phyloP scores from a whole-genome alignment of 1,140 invertebrate species.

The Heliothis subflexa region DNA sequence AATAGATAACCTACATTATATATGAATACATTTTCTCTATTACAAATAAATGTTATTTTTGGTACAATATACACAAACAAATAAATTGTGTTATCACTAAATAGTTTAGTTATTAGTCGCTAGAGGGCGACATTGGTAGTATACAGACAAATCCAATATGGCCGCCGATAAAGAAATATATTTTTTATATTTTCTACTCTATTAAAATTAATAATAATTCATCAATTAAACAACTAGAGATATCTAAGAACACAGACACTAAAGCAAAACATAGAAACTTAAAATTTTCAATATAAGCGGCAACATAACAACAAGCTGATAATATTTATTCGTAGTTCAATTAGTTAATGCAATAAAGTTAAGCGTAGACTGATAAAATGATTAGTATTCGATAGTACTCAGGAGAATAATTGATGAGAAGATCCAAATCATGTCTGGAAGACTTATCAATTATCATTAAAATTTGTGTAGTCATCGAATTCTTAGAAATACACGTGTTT shows the following conservation, averaged over 20 bases:
- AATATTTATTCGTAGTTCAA: background rate
- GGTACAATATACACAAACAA: constrained; percentile 11
- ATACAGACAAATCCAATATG: constrained; percentile 67
- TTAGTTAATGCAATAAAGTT: constrained; percentile 25
- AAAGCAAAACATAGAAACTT: constrained; percentile 25
- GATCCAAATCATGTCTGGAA: constrained; percentile 1
- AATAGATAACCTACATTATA: constrained; percentile 50
- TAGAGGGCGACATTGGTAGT: constrained; percentile 61
- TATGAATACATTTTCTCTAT: constrained; percentile 4
- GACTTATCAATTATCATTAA: background rate
- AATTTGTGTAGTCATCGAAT: constrained; percentile 13
- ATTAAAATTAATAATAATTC: background rate
- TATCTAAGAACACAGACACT: constrained; percentile 3
- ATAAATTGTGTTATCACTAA: constrained; percentile 26
- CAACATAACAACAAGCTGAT: constrained; percentile 29
- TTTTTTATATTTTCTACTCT: background rate
- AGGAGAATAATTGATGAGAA: background rate
- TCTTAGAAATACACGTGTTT: constrained; percentile 56
- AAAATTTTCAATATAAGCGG: background rate
- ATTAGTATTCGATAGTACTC: constrained; percentile 13
- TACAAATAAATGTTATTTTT: background rate
- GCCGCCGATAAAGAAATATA: constrained; percentile 48
- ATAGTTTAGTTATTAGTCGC: constrained; percentile 37
- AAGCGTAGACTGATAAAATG: constrained; percentile 9
- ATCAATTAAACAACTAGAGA: constrained; percentile 2